These are phyloP conservation scores for Drosophila antonietae DNA, from an alignment of 2,888 invertebrate genomes.

Conservation along the genomic window DNA sequence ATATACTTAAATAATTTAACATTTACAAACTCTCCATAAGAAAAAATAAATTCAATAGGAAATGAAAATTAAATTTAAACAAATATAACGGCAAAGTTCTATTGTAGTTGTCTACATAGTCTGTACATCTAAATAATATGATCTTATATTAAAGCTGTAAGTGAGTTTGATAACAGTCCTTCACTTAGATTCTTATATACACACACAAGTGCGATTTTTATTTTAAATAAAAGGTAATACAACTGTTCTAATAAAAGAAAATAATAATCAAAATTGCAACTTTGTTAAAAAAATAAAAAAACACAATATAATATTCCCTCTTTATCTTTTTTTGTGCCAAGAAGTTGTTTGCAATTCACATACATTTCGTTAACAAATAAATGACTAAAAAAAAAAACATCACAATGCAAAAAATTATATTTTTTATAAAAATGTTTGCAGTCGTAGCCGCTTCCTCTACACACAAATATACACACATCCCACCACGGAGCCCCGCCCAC, in stretches of 20 bases:
- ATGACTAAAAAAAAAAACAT: constrained; percentile 15
- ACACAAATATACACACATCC: constrained; percentile 24
- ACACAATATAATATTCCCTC: constrained; percentile 10
- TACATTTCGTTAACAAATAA: constrained; percentile 56
- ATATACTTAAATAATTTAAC: constrained; percentile 70
- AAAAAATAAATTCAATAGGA: constrained; percentile 2
- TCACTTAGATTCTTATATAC: constrained; percentile 20
- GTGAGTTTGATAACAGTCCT: constrained; percentile 47
- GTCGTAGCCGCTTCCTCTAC: constrained; percentile 1
- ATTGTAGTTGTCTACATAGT: constrained; percentile 62
- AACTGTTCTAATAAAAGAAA: constrained; percentile 32
- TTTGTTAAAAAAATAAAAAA: constrained; percentile 31
- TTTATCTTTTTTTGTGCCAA: constrained; percentile 66
- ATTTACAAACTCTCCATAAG: constrained; percentile 49
- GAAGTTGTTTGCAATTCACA: constrained; percentile 54
- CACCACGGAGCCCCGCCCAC: constrained; percentile 10
- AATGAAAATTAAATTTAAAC: constrained; percentile 4
- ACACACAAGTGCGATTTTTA: constrained; percentile 52
- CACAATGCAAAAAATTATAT: constrained; percentile 57
- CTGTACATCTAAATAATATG: constrained; percentile 49
- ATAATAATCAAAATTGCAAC: constrained; percentile 30
- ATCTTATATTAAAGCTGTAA: constrained; percentile 49
- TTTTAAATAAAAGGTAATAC: constrained; percentile 61
- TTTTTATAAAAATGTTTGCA: constrained; percentile 68
- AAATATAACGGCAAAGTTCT: constrained; percentile 55